These are phyloP conservation scores for Wasmannia auropunctata DNA, from an alignment of 1,140 invertebrate species.

Conservation along the genomic window DNA sequence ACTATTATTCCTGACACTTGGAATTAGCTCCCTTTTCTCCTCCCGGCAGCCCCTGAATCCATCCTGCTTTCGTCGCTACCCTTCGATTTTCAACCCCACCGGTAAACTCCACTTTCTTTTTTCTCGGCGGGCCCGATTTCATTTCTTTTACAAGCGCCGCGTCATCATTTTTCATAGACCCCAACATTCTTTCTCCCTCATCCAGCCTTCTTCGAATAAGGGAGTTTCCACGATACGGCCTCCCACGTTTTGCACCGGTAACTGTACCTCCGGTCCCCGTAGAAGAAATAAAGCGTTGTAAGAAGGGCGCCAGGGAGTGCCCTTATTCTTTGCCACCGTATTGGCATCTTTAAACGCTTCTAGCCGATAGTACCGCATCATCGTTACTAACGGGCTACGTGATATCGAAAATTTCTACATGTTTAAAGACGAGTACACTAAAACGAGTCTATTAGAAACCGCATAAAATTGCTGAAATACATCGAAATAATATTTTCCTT, in stretches of 20 bases:
- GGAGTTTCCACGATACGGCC: constrained; percentile 76
- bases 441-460: constrained; percentile 15
- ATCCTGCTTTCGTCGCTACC: constrained; percentile 66
- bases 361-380: constrained; percentile 67
- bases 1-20: constrained; percentile 68
- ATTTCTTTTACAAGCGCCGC: constrained; percentile 83
- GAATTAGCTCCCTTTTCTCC: constrained; percentile 70
- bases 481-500: neutral
- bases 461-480: constrained; percentile 29
- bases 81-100: constrained; percentile 74
- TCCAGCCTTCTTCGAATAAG: constrained; percentile 68
- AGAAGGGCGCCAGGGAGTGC: constrained; percentile 41
- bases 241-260: constrained; percentile 65
- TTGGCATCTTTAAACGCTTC: constrained; percentile 68
- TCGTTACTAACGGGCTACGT: constrained; percentile 64
- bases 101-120: constrained; percentile 61
- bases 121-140: constrained; percentile 80
- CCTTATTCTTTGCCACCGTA: constrained; percentile 68
- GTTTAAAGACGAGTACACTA: constrained; percentile 40
- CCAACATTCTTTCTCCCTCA: constrained; percentile 53
- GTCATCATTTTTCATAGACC: constrained; percentile 85
- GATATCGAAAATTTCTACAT: constrained; percentile 38
- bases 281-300: constrained; percentile 43
- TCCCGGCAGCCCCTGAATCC: constrained; percentile 57
- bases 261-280: constrained; percentile 36